Evolutionary conservation across 64 coral and sea anemone genomes (phyloP).

Genomic region (Anthopleura sola): DNA sequence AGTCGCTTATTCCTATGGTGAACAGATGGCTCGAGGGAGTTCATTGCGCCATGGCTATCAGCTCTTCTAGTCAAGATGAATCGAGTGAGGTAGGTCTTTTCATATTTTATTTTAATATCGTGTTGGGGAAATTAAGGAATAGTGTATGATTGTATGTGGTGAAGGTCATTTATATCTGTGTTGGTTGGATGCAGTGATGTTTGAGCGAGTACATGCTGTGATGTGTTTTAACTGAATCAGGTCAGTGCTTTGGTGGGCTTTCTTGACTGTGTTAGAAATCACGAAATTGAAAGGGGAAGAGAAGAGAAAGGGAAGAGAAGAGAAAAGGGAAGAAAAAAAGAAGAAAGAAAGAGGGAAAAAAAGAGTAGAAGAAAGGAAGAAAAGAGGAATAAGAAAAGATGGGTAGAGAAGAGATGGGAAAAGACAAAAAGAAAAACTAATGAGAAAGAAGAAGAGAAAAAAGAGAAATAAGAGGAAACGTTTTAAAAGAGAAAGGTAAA

Average conservation of each 20-base stretch:
- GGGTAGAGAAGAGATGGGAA: neutral
- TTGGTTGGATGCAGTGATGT: no score
- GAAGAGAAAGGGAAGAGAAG: neutral
- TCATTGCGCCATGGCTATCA: neutral
- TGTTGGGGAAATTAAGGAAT: no score
- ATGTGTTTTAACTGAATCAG: neutral
- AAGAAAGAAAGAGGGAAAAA: neutral
- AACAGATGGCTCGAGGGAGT: constrained; percentile 28
- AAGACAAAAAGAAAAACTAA: no score
- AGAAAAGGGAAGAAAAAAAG: neutral
- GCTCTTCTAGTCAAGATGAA: neutral
- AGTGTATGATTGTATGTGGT: no score
- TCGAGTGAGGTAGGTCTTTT: neutral
- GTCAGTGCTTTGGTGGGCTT: neutral
- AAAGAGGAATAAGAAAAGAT: no score
- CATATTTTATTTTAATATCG: neutral
- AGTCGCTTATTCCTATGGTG: constrained; percentile 19
- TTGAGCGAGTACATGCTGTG: neutral
- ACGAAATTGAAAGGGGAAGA: neutral
- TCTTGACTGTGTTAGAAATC: neutral
- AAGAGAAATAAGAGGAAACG: no score
- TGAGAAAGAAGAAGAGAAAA: no score
- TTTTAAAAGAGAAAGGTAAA: no score
- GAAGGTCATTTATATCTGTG: no score
- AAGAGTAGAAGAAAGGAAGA: no score